Percentiles rank a stretch among this genome's conserved stretches.
phyloP scores from a whole-genome alignment of 92 coral and sea anemone species.

The Zoanthus sansibaricus region DNA sequence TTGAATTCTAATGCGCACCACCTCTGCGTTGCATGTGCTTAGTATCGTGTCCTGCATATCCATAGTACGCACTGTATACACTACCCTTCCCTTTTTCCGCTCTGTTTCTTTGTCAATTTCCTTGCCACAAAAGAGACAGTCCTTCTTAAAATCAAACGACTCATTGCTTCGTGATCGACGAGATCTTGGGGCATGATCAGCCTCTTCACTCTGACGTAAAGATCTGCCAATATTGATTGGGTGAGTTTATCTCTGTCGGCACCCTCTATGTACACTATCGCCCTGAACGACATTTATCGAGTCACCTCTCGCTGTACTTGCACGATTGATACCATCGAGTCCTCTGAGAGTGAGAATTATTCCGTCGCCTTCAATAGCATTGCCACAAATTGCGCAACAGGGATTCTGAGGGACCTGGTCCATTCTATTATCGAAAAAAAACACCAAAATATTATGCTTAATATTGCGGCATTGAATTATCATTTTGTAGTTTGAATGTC shows the following conservation, averaged over 20 bases:
- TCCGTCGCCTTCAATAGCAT: constrained; percentile 34
- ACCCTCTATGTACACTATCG: background rate
- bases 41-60: constrained; percentile 1
- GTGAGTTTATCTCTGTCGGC: constrained; percentile 19
- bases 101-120: background rate
- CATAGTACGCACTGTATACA: constrained; percentile 8
- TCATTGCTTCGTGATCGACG: background rate
- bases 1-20: constrained; percentile 2
- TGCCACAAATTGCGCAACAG: constrained; percentile 11
- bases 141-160: constrained; percentile 4
- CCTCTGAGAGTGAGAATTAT: constrained; percentile 13
- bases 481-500: too few relatives aligned
- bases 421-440: background rate
- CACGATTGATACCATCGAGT: constrained; percentile 23
- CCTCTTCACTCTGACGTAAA: background rate
- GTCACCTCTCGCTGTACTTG: constrained; percentile 33
- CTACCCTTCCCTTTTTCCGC: background rate
- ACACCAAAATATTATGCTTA: background rate
- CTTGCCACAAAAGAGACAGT: background rate
- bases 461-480: too few relatives aligned
- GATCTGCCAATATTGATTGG: constrained; percentile 17
- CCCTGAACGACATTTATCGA: constrained; percentile 29
- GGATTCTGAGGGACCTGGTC: background rate
- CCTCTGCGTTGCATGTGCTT: constrained; percentile 18
- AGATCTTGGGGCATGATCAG: background rate